Evolutionary conservation across 1,140 invertebrate genomes (phyloP).

Genomic region (Drosophila kepulauana): DNA sequence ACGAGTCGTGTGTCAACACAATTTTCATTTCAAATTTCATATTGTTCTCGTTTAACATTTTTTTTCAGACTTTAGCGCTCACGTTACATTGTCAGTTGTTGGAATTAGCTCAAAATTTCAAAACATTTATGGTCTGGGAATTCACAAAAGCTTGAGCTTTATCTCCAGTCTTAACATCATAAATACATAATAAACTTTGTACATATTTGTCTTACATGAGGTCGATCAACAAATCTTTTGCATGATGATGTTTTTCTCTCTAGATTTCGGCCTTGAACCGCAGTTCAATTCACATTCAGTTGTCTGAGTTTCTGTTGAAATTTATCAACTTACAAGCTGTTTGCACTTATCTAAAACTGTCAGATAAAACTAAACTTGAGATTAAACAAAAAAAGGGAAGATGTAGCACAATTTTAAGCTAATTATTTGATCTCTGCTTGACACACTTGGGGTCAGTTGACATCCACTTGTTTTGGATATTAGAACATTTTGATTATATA

Average conservation of each 20-base stretch:
- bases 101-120: constrained; percentile 26
- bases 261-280: constrained; percentile 55
- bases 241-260: background rate
- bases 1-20: constrained; percentile 61
- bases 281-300: constrained; percentile 51
- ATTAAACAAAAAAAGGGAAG: background rate
- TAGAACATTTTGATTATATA: no score
- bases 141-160: constrained; percentile 26
- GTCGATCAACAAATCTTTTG: background rate
- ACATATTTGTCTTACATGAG: constrained; percentile 37
- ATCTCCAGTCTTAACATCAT: constrained; percentile 13
- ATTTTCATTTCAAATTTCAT: constrained; percentile 23
- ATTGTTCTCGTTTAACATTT: background rate
- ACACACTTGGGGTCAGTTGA: background rate
- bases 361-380: constrained; percentile 41
- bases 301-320: constrained; percentile 25
- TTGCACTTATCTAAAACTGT: constrained; percentile 46
- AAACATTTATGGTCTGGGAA: constrained; percentile 41
- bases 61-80: background rate
- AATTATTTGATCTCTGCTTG: background rate
- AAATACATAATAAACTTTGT: constrained; percentile 16
- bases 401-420: background rate
- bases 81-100: constrained; percentile 21
- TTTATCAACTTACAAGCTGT: constrained; percentile 34
- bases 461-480: background rate